phyloP scores from a whole-genome alignment of 1,140 invertebrate genomes.

The Drosophila subobscura region DNA sequence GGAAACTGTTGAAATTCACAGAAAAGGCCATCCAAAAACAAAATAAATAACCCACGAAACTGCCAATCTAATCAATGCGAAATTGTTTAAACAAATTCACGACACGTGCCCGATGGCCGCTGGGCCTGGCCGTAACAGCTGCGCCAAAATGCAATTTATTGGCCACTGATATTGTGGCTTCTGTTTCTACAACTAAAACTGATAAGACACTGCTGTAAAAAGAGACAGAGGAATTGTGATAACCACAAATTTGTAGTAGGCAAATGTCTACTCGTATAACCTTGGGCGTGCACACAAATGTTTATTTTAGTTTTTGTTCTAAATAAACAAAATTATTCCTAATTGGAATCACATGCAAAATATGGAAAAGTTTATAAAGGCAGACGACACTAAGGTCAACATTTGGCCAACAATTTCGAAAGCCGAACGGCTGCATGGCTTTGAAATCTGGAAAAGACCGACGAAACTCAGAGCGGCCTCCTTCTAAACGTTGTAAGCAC shows the following conservation, averaged over 20 bases:
- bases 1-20: conserved; percentile 22
- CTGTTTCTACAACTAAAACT: conserved; percentile 2
- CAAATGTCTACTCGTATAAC: conserved; percentile 6
- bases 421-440: no score
- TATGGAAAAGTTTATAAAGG: neutral
- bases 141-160: conserved; percentile 15
- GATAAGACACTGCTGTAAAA: conserved; percentile 10
- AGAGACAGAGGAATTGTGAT: conserved; percentile 1
- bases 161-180: conserved; percentile 7
- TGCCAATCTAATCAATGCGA: conserved; percentile 34
- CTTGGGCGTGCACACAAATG: conserved; percentile 14
- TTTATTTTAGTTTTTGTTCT: conserved; percentile 29
- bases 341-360: conserved; percentile 26
- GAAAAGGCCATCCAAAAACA: conserved; percentile 13
- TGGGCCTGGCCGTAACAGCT: no score
- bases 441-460: no score
- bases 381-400: no score
- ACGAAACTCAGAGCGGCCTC: no score
- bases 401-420: no score
- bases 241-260: conserved; percentile 2
- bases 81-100: neutral
- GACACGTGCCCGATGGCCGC: conserved; percentile 14
- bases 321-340: conserved; percentile 34
- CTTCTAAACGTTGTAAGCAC: no score
- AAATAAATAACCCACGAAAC: conserved; percentile 22